phyloP scores from a whole-genome alignment of 37 sponge, comb jelly and placozoan species.

The Corticium candelabrum region DNA sequence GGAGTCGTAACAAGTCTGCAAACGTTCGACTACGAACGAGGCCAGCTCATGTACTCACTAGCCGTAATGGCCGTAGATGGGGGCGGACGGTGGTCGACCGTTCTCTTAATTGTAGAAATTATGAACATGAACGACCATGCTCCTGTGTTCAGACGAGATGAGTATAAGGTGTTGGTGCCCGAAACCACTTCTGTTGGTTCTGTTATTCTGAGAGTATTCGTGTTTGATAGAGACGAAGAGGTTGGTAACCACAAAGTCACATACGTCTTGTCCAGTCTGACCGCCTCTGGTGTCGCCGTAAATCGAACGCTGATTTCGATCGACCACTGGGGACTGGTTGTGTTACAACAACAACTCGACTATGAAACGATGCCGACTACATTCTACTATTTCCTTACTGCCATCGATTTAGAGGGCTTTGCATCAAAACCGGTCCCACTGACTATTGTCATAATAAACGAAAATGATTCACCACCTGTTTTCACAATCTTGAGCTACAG shows the following conservation, averaged over 20 bases:
- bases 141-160: conserved; percentile 7
- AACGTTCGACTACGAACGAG: conserved; percentile 39
- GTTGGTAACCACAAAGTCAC: background rate
- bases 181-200: conserved; percentile 8
- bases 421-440: background rate
- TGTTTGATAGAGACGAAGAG: background rate
- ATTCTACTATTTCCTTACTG: background rate
- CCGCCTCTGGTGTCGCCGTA: background rate
- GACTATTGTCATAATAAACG: background rate
- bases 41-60: background rate
- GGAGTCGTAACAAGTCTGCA: conserved; percentile 19
- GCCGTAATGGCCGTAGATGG: conserved; percentile 23
- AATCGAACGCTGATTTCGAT: too few species aligned
- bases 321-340: background rate
- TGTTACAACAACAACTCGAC: background rate
- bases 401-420: background rate
- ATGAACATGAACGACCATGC: conserved; percentile 18
- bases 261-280: background rate
- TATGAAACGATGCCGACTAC: background rate
- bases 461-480: background rate
- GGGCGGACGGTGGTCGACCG: conserved; percentile 1
- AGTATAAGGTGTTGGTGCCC: background rate
- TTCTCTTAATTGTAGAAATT: background rate
- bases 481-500: background rate
- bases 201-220: background rate